Base-by-base conservation (phyloP, 2,888 invertebrate genomes). In the Euspilapteryx auroguttella region DNA sequence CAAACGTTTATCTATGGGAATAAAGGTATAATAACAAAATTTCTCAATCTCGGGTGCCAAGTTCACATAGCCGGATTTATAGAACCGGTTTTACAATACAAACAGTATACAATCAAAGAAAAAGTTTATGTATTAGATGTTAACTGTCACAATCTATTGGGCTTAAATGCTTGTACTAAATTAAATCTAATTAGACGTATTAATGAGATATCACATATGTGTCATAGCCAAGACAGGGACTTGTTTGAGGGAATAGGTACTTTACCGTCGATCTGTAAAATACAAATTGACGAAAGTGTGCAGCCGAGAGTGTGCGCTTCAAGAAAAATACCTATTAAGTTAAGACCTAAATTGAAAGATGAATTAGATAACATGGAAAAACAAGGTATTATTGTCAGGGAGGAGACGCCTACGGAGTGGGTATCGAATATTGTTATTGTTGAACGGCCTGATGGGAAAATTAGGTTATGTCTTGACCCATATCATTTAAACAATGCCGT, bases 391-490 rank as follows among this genome's bases (percentile, higher is more conserved):
- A 32, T 32, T 12, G 23, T 20, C 13, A 25, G 27, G 7, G 32
- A 24, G 25, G 30, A 34, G 4, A 10, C 6, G 1, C 29, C 32
- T 14, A 34, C 34, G 3, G 35, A 35, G n/a, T 35, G 35, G 33
- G 32, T 33, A 3, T 29, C 32, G 9, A 24, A 14, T 9, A 22
- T 33, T 14, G 36, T 34, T 2, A 8, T 34, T 7, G 34, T 33
- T 1, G 32, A 27, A n/a, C 20, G 25, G 12, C 26, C 34, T 5
- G 21, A 36, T 7, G 27, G 29, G 4, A 32, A 15, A n/a, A 15
- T 36, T 2, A 21, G 37, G 6, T 11, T 35, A 3, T 33, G 32
- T 26, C 25, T 37, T 1, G 34, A 37, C 24, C 34, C 33, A 4
- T 22, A 12, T 3, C 24, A 32, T 25, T 11, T 37, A 3, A 37